A percentile compares a stretch with the other conserved stretches of the same genome.
Conservation (phyloP, 1,140 invertebrate species). For the Megalopta genalis region DNA sequence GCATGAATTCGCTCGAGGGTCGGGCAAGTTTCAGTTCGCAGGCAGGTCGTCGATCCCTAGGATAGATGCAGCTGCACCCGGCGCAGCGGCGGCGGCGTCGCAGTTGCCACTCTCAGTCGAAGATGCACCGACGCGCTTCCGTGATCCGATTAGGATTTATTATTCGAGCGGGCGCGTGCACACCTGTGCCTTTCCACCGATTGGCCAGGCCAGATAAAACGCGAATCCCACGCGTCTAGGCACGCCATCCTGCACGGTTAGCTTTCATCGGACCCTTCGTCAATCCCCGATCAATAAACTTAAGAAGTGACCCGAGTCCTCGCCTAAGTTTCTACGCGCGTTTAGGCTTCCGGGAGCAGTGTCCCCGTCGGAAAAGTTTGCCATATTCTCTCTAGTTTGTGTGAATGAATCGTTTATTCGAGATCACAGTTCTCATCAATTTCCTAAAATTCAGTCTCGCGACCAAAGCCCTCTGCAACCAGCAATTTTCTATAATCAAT, state of each 20-base stretch:
- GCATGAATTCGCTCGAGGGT: background rate
- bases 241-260: background rate
- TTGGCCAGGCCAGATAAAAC: constrained; percentile 32
- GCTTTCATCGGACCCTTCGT: background rate
- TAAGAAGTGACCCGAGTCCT: too few species aligned
- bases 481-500: too few species aligned
- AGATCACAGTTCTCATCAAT: too few species aligned
- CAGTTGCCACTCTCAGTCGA: constrained; percentile 27
- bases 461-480: too few species aligned
- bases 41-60: constrained; percentile 21
- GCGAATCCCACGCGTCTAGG: constrained; percentile 14
- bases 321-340: too few species aligned
- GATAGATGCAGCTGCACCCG: constrained; percentile 26
- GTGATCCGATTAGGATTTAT: constrained; percentile 52
- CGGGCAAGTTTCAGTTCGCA: background rate
- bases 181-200: constrained; percentile 45
- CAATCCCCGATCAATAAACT: background rate
- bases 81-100: background rate
- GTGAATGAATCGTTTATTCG: too few species aligned
- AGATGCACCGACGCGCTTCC: constrained; percentile 35
- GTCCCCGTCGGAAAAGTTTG: too few species aligned
- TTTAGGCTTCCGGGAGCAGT: too few species aligned
- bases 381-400: too few species aligned
- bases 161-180: constrained; percentile 38
- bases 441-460: too few species aligned